phyloP scores from a whole-genome alignment of 2,797 vertebrate genomes.

The Hippocampus kuda region DNA sequence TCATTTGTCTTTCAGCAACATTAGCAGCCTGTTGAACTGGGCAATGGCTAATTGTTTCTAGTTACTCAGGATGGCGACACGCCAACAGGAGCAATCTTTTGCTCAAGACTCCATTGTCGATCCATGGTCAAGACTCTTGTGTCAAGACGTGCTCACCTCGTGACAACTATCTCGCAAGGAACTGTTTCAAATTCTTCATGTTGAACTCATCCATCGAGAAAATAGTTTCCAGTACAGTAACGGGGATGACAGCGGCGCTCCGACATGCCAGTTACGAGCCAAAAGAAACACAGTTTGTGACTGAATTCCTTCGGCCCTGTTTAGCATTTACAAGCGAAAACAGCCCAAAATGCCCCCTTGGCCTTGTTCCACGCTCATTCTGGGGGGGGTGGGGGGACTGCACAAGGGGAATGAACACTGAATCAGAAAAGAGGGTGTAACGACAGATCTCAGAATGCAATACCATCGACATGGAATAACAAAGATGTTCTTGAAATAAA shows the following conservation, averaged over 20 bases:
- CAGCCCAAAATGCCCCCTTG: constrained; percentile 3
- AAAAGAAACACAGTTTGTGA: constrained; percentile 23
- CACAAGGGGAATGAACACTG: neutral
- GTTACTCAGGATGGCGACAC: neutral
- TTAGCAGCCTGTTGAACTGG: constrained; percentile 30
- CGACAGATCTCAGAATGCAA: constrained; percentile 10
- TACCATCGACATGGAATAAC: constrained; percentile 40
- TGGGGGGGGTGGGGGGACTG: neutral
- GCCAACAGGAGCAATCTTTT: neutral
- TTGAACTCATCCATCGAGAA: neutral
- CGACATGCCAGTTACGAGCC: constrained; percentile 18
- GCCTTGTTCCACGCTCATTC: neutral
- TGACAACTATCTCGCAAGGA: neutral
- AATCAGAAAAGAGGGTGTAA: too few species aligned
- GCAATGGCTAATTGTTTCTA: constrained; percentile 12
- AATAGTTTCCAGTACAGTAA: constrained; percentile 5
- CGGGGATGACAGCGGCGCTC: constrained; percentile 13
- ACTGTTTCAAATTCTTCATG: neutral
- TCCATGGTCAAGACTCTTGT: too few species aligned
- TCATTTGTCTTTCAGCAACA: constrained; percentile 36
- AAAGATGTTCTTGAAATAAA: constrained; percentile 41
- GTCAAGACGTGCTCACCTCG: neutral
- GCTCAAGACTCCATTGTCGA: neutral
- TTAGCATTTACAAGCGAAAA: constrained; percentile 41
- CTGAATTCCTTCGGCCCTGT: constrained; percentile 36